These are phyloP conservation scores for Plectrocnemia conspersa DNA, from an alignment of 1,140 invertebrate genomes.

Conservation along the genomic window DNA sequence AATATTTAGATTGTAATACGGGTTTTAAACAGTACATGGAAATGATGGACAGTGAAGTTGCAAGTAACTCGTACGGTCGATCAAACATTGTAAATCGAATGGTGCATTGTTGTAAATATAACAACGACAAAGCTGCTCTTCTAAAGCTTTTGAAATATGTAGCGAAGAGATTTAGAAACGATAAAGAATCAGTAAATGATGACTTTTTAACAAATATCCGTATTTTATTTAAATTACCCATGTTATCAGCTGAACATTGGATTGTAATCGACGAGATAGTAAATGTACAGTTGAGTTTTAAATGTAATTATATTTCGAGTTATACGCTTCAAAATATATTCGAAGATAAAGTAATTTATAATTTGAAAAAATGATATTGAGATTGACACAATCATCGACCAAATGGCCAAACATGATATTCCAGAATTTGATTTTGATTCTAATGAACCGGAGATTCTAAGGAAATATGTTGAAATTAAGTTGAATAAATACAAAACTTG, in stretches of 20 bases:
- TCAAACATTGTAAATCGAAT: constrained; percentile 12
- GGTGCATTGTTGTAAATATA: constrained; percentile 30
- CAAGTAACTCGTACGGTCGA: constrained; percentile 9
- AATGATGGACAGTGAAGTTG: constrained; percentile 6
- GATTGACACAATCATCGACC: constrained; percentile 20
- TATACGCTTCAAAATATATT: no score
- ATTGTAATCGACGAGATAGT: constrained; percentile 27
- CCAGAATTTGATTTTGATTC: constrained; percentile 17
- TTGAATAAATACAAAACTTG: constrained; percentile 22
- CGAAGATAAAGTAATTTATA: constrained; percentile 13
- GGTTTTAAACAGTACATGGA: constrained; percentile 22
- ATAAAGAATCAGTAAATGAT: constrained; percentile 20
- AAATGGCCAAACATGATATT: constrained; percentile 19
- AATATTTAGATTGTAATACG: constrained; percentile 12
- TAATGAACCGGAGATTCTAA: constrained; percentile 15
- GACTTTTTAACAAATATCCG: constrained; percentile 19
- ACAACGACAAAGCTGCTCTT: constrained; percentile 13
- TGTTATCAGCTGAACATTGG: constrained; percentile 27
- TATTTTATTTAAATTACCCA: constrained; percentile 13
- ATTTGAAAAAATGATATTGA: constrained; percentile 13
- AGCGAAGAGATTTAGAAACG: constrained; percentile 29
- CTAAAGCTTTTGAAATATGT: constrained; percentile 25
- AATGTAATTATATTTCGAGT: no score
- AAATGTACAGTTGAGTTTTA: no score
- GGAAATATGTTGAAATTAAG: constrained; percentile 12